Conservation (phyloP, 2,888 invertebrate genomes). For the Drosophila koepferae region DNA sequence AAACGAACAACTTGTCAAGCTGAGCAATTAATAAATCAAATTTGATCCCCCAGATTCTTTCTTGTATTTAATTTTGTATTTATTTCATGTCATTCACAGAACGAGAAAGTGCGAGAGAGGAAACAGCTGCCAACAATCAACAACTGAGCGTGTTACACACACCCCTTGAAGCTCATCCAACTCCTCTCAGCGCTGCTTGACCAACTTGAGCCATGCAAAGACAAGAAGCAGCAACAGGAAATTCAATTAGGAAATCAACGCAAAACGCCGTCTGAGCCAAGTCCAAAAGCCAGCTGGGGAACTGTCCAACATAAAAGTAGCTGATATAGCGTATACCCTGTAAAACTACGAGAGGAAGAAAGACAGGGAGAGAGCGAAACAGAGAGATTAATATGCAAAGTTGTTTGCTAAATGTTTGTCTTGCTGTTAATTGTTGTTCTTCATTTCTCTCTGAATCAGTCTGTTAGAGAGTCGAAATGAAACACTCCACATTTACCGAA, state of each 20-base stretch:
- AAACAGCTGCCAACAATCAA: constrained; percentile 40
- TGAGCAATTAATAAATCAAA: constrained; percentile 79
- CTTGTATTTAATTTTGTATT: constrained; percentile 60
- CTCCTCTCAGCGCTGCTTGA: not conserved
- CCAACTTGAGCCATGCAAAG: constrained; percentile 22
- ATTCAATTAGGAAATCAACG: constrained; percentile 60
- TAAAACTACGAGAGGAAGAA: not conserved
- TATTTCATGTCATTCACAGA: constrained; percentile 51
- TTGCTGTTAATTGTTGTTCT: not conserved
- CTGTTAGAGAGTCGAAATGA: too few species aligned
- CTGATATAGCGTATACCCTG: constrained; percentile 14
- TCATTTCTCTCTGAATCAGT: too few species aligned
- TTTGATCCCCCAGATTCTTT: constrained; percentile 46
- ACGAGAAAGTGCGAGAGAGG: constrained; percentile 1
- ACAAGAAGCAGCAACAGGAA: constrained; percentile 40
- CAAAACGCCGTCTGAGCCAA: constrained; percentile 23
- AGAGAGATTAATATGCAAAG: not conserved
- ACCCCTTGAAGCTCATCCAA: not conserved
- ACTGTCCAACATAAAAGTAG: not conserved
- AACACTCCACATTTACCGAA: too few species aligned
- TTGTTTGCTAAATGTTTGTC: too few species aligned
- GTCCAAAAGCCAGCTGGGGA: constrained; percentile 13
- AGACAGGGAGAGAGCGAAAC: not conserved
- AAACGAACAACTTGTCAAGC: constrained; percentile 61
- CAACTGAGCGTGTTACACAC: constrained; percentile 12